phyloP scores from a whole-genome alignment of 2,797 vertebrate genomes.

The Sebastes ruberrimus region DNA sequence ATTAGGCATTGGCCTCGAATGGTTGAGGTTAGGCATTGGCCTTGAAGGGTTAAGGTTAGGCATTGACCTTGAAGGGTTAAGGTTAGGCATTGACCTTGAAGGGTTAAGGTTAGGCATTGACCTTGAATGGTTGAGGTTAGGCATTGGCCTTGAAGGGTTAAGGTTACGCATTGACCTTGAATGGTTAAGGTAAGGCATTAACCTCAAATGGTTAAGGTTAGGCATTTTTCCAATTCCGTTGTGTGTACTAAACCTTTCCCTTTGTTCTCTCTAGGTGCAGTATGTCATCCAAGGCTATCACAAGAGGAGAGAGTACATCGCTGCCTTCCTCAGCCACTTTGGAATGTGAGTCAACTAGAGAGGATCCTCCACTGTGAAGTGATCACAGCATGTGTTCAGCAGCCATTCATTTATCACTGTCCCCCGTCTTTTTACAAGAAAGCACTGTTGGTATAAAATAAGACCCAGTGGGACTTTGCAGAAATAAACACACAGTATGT shows the following conservation, averaged over 20 bases:
- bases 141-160: too few relatives aligned
- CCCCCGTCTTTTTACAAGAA: not conserved
- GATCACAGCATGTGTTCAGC: not conserved
- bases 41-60: accelerated
- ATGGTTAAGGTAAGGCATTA: too few relatives aligned
- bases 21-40: accelerated
- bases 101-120: too few relatives aligned
- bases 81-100: accelerated
- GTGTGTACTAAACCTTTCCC: not conserved
- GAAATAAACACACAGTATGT: not conserved
- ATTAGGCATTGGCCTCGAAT: accelerated
- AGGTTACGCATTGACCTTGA: too few relatives aligned
- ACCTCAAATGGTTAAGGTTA: too few relatives aligned
- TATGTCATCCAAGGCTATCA: conserved; percentile 99
- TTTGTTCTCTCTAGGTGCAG: conserved; percentile 86
- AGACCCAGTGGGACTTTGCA: not conserved
- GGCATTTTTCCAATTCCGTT: not conserved
- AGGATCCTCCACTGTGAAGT: not conserved
- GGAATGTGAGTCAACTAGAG: conserved; percentile 90
- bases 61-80: accelerated
- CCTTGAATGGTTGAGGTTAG: accelerated
- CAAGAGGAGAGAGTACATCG: conserved; percentile 98
- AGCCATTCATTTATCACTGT: not conserved
- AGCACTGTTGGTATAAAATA: not conserved
- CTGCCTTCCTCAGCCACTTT: conserved; percentile 98